Evolutionary conservation across 2,797 vertebrate species (phyloP), one percentile per base, ranked within the genome.

Genomic region (Meda fulgida): DNA sequence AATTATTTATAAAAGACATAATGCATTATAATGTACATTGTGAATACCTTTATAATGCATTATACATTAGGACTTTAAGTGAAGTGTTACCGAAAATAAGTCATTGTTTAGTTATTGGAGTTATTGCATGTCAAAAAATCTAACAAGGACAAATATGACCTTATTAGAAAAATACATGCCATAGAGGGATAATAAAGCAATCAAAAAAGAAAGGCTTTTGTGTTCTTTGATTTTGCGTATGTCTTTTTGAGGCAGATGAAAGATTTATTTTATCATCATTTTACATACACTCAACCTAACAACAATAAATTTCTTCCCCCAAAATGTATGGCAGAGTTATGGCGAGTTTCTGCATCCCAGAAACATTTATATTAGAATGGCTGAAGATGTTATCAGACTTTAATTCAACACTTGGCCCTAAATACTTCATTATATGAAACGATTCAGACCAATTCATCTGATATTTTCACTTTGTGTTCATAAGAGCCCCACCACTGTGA

Each of bases 381-480:
- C 51, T 29, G 10, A 19, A 72, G 67, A 40, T 72, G 31, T 81
- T 3, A 72, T 81, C 69, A 72, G 43, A 65, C 36, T 4, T 38
- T n/a, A n/a, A 69, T 79, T 19, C n/a, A 79, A 19, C 38, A 5
- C 40, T 46, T 66, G 60, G 43, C 21, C 7, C 23, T 5, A 80
- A 53, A 80, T n/a, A 69, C 4, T 34, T 34, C 1, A 70, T 51
- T 53, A 26, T 58, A 38, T 40, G 66, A 53, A 80, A 53, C 6
- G 11, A 31, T 51, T 80, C 60, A 51, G 60, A 79, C 38, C 26
- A 36, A 80, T 67, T 48, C 13, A 80, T 67, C 78, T 36, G 19
- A 43, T 78, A 19, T 40, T 5, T 78, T 63, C 23, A 26, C n/a
- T 40, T 5, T 34, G n/a, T 66, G 40, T 66, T 66, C 29, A 46